Evolutionary conservation across 1,140 invertebrate species (phyloP).

Genomic region (Chlorops oryzae): DNA sequence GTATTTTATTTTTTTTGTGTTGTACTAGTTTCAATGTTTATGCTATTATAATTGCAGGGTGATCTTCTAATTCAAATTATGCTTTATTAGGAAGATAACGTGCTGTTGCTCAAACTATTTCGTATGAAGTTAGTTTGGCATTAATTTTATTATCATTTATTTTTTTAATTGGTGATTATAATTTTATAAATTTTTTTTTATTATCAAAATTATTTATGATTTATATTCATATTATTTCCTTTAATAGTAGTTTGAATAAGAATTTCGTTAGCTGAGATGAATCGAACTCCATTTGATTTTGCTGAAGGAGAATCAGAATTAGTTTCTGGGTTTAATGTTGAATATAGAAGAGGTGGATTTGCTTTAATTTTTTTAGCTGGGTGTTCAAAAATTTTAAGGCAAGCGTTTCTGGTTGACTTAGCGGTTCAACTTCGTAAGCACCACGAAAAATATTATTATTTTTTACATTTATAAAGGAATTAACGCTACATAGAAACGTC

Average conservation of each 20-base stretch:
- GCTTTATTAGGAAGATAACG: constrained; percentile 56
- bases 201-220: constrained; percentile 48
- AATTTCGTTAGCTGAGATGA: constrained; percentile 61
- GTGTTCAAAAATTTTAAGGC: constrained; percentile 64
- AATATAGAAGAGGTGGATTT: constrained; percentile 63
- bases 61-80: constrained; percentile 61
- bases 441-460: constrained; percentile 51
- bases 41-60: constrained; percentile 46
- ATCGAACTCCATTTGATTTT: constrained; percentile 72
- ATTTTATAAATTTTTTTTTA: constrained; percentile 29
- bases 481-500: constrained; percentile 49
- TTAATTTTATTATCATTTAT: constrained; percentile 31
- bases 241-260: constrained; percentile 53
- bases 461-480: constrained; percentile 52
- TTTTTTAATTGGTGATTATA: constrained; percentile 31
- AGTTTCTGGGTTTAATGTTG: constrained; percentile 69
- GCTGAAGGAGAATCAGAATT: constrained; percentile 66
- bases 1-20: too few relatives aligned
- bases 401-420: too few relatives aligned
- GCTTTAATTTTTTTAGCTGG: constrained; percentile 66
- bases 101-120: too few relatives aligned
- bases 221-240: too few relatives aligned
- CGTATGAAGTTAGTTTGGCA: too few relatives aligned
- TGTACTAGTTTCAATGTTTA: constrained; percentile 49
- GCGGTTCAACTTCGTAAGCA: too few relatives aligned